Evolutionary conservation across 2,888 invertebrate genomes (phyloP), one percentile per base, ranked within the genome.

Genomic region (Exocentrus adspersus): DNA sequence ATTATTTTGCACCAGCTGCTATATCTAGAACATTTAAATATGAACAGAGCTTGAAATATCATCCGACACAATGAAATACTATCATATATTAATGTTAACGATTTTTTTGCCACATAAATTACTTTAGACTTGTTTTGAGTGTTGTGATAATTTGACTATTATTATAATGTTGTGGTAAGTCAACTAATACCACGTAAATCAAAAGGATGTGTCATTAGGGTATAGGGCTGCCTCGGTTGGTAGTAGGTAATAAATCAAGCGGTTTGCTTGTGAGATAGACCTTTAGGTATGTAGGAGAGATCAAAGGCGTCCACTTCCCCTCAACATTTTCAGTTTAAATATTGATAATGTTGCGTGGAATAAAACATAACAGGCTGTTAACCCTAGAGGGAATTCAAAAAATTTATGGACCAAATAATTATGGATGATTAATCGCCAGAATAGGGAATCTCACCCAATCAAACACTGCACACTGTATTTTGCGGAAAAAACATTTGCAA

Each of bases 181-280:
- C 68, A 69, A 72, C 72, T 71, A 72, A 72, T 73, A 68, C 64
- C 60, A 64, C 66, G 67, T 67, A 71, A 69, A 71, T 69, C 69
- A 69, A 72, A 72, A 69, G 68, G 73, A 71, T 62, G 72, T 75
- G 77, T 74, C 76, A 74, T 72, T 74, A 72, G 67, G 71, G 69
- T 67, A 65, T 68, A 68, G 73, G 73, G 75, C 68, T 68, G 65
- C 62, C 62, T 60, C 64, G 52, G 67, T 66, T 63, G 70, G 60
- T 68, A 65, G 64, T 64, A 56, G 67, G 68, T 67, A 64, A 79
- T 80, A 80, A 80, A 80, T 80, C 79, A 78, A 71, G 71, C 74
- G 73, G 75, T 72, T 70, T 72, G 68, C 69, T 71, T 67, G 67
- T 61, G 69, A 62, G 72, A 69, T 69, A 72, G 77, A 75, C 77